Base-by-base conservation (phyloP, 2,113 vertebrate genomes). In the Epinephelus moara region DNA sequence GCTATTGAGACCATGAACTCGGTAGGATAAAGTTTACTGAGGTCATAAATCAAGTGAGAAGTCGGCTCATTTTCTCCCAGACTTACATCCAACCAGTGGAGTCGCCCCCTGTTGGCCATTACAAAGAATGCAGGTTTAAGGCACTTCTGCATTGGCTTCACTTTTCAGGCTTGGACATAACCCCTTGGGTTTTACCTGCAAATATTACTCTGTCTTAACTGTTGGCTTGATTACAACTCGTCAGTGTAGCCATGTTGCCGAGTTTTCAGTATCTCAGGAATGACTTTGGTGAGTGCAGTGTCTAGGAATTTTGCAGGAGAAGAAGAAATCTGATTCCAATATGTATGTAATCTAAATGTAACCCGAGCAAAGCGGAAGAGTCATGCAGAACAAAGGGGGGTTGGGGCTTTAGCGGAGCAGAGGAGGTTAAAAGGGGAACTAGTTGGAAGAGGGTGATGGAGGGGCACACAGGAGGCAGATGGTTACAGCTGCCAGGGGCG, bases 401-500 rank as follows among this genome's bases (percentile, higher is more conserved):
- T 52, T 30, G 19, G 60, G 62, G 37, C 14, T 63, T 23, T n/a
- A 45, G 53, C 45, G 59, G 6, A 3, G 21, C 42, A 49, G 78
- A 80, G 76, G 67, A 79, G 73, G 72, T 14, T 33, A 45, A 63
- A 71, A 60, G n/a, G 17, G 21, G 64, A 80, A 52, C 61, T 25
- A 64, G 62, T 62, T 60, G 68, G 57, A 69, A 72, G 66, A 78
- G 59, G 81, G 62, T 70, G 84, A 82, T 59, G 70, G 61, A 76
- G 72, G 50, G 40, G 17, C 53, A 50, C 56, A 56, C 45, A 69
- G 53, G 64, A 87, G 81, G 63, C 71, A 74, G 74, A 68, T 87
- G 92, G 88, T 89, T 87, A 89, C 77, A 60, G 72, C 78, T 85
- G 93, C 94, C 88, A 25, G 73, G 47, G 89, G 91, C 87, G 37